Base-by-base conservation (phyloP, 2,113 vertebrate genomes). In the Anguilla rostrata region DNA sequence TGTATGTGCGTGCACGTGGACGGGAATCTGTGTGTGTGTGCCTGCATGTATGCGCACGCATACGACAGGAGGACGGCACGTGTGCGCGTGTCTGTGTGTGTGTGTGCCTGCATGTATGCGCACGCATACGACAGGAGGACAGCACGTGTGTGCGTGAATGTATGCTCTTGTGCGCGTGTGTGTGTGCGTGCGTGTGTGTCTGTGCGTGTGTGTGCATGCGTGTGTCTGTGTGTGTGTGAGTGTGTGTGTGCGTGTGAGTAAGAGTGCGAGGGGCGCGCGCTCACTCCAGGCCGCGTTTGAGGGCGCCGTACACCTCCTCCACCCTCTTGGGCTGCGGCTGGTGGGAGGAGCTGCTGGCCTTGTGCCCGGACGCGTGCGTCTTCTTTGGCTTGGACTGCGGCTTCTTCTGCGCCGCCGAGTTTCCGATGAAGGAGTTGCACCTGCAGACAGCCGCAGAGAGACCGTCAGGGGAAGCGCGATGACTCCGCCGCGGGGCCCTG, bases 381-480 rank as follows among this genome's bases (percentile, higher is more conserved):
- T 99, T 99, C 95, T 98, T 99, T 92, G 97, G 94, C 91, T 99
- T 99, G 89, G 98, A 96, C 91, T 96, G 97, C 63, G 97, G 96
- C 95, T 99, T 99, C 95, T 98, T 99, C 94, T 97, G 94, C 0
- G 94, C 96, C 0, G 94, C 96, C 1, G 97, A 91, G 94, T 98
- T 99, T 91, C 98, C 98, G 91, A 99, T 97, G 94, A 99, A 99
- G 7, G 98, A 99, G 91, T 99, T 99, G 93, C 98, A 99, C 93
- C 98, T 99, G 89, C 14, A 90, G 75, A 88, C 20, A 92, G 88
- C 90, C 63, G 88, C 87, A 90, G 56, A 87, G 14, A 43, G 43
- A 71, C 53, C 1, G 78, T 43, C 71, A 86, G 0, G 82, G 75
- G 84, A 20, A 34, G 46, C 26, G 26, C 4, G 26, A 39, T 8